Conservation (phyloP, 2,113 vertebrate genomes). For the Apus apus region DNA sequence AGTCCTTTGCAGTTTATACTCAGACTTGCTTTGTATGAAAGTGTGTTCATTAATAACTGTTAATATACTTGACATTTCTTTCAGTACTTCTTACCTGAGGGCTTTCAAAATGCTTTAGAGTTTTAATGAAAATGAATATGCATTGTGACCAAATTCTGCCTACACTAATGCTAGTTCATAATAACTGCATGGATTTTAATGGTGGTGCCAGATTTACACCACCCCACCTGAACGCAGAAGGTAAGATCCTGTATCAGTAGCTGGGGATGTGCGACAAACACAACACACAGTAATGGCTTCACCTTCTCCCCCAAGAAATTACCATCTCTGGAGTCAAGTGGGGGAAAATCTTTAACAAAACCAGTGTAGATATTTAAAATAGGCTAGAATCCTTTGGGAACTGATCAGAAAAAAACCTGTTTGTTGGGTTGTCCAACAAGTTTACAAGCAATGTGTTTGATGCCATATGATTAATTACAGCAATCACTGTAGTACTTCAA, state of each 20-base stretch:
- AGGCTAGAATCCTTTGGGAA: neutral
- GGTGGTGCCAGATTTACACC: neutral
- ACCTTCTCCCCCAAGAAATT: neutral
- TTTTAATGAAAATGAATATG: neutral
- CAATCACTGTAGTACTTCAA: neutral
- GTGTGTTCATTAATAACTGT: neutral
- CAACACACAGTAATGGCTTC: neutral
- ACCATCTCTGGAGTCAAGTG: neutral
- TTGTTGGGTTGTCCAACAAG: neutral
- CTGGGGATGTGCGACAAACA: neutral
- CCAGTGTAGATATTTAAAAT: neutral
- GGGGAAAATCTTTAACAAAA: neutral
- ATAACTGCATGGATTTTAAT: neutral
- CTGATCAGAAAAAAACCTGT: neutral
- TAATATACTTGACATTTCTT: neutral
- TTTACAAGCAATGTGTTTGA: neutral
- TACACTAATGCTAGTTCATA: neutral
- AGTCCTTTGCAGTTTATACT: neutral
- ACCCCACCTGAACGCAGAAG: neutral
- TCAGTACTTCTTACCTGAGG: neutral
- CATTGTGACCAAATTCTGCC: neutral
- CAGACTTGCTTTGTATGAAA: neutral
- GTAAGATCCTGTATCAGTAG: neutral
- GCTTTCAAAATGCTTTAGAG: neutral
- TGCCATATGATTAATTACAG: slow-evolving; percentile 11